Percentiles rank a stretch among this genome's conserved stretches.
These are phyloP conservation scores for Lordiphosa andalusiaca DNA, from an alignment of 2,888 invertebrate species.

Conservation along the genomic window DNA sequence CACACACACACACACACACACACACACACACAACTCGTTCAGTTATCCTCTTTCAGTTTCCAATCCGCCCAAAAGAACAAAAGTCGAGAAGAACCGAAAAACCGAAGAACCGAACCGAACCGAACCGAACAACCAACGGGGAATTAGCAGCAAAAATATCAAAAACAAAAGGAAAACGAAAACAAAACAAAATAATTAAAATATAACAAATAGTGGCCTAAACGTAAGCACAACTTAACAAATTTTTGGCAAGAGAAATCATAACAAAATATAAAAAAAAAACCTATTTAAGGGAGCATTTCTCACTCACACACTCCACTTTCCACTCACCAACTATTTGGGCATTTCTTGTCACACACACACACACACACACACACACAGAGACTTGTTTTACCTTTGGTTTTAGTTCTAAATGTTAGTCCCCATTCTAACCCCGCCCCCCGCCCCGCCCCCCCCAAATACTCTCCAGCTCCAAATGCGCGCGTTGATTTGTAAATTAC, in stretches of 20 bases:
- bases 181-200: conserved; percentile 18
- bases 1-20: background rate
- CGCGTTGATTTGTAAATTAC: conserved; percentile 54
- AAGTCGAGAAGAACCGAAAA: conserved; percentile 19
- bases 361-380: no score
- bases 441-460: background rate
- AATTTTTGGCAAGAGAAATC: conserved; percentile 48
- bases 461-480: conserved; percentile 17
- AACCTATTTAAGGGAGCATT: no score
- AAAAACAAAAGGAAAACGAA: conserved; percentile 39
- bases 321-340: no score
- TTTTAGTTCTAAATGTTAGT: background rate
- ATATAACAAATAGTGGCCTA: conserved; percentile 42
- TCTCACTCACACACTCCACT: no score
- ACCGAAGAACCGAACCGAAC: no score
- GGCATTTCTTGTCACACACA: no score
- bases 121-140: conserved; percentile 5
- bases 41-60: conserved; percentile 56
- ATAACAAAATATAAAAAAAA: background rate
- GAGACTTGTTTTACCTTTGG: no score
- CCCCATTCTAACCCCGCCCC: background rate
- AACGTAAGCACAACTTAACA: conserved; percentile 54
- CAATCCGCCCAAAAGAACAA: conserved; percentile 61
- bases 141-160: conserved; percentile 65
- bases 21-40: background rate